Conservation (phyloP, 2,113 vertebrate genomes). For the Andinoacara biseriatus region DNA sequence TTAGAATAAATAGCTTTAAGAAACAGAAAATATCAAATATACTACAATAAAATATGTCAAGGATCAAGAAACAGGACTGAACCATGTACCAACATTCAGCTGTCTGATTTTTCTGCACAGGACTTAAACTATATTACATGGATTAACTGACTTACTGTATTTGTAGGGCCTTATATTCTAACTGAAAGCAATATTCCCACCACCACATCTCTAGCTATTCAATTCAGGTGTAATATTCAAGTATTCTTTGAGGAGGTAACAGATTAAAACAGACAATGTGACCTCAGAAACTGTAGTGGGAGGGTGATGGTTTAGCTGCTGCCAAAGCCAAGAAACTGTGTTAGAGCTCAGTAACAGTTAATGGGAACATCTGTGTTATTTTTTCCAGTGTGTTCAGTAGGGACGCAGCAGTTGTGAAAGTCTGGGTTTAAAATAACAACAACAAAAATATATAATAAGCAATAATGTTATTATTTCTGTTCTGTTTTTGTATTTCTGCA, state of each 20-base stretch:
- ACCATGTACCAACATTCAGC: neutral
- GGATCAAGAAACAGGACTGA: neutral
- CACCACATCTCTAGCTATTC: neutral
- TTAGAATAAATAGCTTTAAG: neutral
- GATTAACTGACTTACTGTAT: conserved; percentile 1
- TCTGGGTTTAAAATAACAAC: neutral
- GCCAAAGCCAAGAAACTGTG: neutral
- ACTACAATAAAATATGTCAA: neutral
- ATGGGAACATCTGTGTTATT: conserved; percentile 10
- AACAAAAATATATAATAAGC: too few relatives aligned
- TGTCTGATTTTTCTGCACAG: neutral
- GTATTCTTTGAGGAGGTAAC: neutral
- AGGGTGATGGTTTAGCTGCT: neutral
- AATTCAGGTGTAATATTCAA: neutral
- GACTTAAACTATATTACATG: neutral
- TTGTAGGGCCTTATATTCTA: neutral
- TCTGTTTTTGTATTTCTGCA: too few relatives aligned
- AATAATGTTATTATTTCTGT: too few relatives aligned
- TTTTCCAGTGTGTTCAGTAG: neutral
- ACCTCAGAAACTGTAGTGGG: conserved; percentile 1
- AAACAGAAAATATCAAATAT: neutral
- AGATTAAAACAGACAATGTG: neutral
- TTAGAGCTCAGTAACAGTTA: neutral
- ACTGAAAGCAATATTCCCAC: neutral
- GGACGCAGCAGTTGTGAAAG: neutral